phyloP scores from a whole-genome alignment of 1,140 invertebrate genomes.

The Drosophila teissieri region DNA sequence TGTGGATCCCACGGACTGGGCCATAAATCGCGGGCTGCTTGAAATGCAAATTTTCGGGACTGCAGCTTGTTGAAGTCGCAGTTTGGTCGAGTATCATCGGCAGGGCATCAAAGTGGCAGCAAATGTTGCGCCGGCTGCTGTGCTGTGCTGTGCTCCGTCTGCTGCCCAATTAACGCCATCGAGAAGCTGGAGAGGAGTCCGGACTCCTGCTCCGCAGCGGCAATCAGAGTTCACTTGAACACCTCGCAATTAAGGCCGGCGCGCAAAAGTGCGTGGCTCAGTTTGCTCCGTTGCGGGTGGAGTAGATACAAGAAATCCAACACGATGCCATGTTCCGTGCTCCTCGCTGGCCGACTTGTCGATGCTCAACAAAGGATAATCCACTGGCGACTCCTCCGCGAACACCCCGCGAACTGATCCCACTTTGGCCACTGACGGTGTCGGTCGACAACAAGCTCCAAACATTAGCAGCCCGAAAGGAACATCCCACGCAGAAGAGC shows the following conservation, averaged over 20 bases:
- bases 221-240: conserved; percentile 80
- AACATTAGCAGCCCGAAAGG: conserved; percentile 9
- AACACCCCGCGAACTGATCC: conserved; percentile 58
- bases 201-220: conserved; percentile 20
- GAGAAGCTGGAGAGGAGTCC: conserved; percentile 8
- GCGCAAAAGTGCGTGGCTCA: conserved; percentile 31
- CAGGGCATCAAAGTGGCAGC: conserved; percentile 77
- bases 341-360: conserved; percentile 53
- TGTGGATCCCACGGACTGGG: neutral
- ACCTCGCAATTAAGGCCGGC: conserved; percentile 70
- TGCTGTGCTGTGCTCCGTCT: conserved; percentile 15
- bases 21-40: conserved; percentile 80
- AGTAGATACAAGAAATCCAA: conserved; percentile 29
- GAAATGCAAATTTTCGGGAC: conserved; percentile 76
- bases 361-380: conserved; percentile 81
- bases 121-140: conserved; percentile 63
- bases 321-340: conserved; percentile 51
- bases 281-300: conserved; percentile 34
- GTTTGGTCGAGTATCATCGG: conserved; percentile 67
- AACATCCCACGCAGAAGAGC: conserved; percentile 26
- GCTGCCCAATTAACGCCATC: conserved; percentile 51
- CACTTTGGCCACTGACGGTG: conserved; percentile 40
- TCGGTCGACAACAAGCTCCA: conserved; percentile 16
- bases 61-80: conserved; percentile 49
- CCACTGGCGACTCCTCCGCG: conserved; percentile 30